phyloP scores from a whole-genome alignment of 2,888 invertebrate genomes.

The Microctonus brassicae region DNA sequence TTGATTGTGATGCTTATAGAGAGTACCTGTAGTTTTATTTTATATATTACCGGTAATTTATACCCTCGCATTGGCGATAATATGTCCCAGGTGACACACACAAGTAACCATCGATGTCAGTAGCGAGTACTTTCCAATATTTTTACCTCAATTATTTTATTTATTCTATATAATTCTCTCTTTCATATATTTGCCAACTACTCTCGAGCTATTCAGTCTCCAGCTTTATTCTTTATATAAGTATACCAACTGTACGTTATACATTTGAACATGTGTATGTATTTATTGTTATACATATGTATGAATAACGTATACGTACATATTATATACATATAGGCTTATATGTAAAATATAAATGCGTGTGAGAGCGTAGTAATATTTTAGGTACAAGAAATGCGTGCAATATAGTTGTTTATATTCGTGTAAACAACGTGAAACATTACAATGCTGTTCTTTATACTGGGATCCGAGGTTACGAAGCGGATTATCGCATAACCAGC shows the following conservation, averaged over 20 bases:
- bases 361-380: background rate
- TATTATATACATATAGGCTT: background rate
- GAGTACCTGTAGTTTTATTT: conserved; percentile 14
- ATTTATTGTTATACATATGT: background rate
- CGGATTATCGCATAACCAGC: conserved; percentile 41
- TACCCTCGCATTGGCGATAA: conserved; percentile 21
- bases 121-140: background rate
- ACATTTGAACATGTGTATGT: background rate
- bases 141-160: background rate
- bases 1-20: background rate
- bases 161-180: background rate
- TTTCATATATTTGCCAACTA: too few species aligned
- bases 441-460: conserved; percentile 39
- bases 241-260: background rate
- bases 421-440: background rate
- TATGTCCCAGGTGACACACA: conserved; percentile 30
- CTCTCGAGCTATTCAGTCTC: too few species aligned
- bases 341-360: background rate
- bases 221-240: background rate
- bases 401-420: conserved; percentile 2
- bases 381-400: background rate
- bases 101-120: conserved; percentile 23
- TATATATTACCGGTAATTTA: conserved; percentile 20
- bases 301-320: background rate
- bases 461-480: conserved; percentile 32